Evolutionary conservation across 2,797 vertebrate species (phyloP), one percentile per base, ranked within the genome.

Genomic region (Microctenopoma stevenorrisi): DNA sequence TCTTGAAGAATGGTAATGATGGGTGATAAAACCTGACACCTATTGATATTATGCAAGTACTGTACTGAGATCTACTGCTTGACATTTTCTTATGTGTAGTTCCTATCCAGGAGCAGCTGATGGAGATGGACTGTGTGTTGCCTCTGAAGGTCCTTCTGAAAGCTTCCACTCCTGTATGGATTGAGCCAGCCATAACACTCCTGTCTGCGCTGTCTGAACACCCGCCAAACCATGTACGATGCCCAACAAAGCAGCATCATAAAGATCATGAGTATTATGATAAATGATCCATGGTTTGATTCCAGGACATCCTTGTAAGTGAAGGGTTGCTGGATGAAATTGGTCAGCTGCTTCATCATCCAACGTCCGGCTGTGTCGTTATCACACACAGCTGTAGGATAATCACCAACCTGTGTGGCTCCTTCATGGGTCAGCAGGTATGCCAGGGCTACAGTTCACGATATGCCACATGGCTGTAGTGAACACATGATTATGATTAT

Each of bases 1-100:
- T 96, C 63, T 91, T 91, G 74, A 71, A 87, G 55, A 94, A 87
- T 50, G 94, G 95, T 95, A 94, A 93, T 77, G 60, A 59, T 22
- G 35, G n/a, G 46, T 35, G 40, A 4, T 54, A 2, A 38, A 51
- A 3, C 0, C 22, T 33, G 4, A 51, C n/a, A 33, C 30, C 30
- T 33, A 55, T 10, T 25, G 4, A 49, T 22, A 40, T 30, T 1
- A 47, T 28, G 1, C 1, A 2, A 11, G 46, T 22, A 22, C 22
- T 22, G 22, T 22, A 22, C 22, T 22, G 22, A 1, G 22, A 22
- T 22, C 22, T 22, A 22, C 22, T 6, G 55, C 38, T 57, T 46
- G 15, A 11, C 35, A 11, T 73, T 59, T 72, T 26, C 53, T 77
- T 75, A 38, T 76, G 65, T 75, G 48, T 74, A 96, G 95, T 30